Percentiles rank a stretch among this genome's conserved stretches.
Evolutionary conservation across 1,140 invertebrate species (phyloP).

Genomic region (Eubasilissa regina): DNA sequence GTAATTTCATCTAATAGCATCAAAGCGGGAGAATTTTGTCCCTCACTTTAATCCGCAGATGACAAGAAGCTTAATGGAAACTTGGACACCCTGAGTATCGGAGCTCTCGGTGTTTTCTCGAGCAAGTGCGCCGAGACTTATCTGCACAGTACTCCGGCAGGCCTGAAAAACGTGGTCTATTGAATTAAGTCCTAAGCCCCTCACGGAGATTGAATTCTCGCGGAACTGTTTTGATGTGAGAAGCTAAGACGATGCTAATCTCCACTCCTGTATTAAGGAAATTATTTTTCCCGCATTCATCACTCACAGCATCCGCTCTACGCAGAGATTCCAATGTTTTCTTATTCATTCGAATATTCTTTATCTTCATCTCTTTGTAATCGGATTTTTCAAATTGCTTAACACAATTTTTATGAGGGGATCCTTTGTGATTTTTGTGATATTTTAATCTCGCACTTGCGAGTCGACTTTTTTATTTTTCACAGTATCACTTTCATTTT

Average conservation of each 20-base stretch:
- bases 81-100: constrained; percentile 48
- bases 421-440: too few species aligned
- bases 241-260: constrained; percentile 52
- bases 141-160: constrained; percentile 2
- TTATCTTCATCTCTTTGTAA: too few species aligned
- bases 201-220: constrained; percentile 58
- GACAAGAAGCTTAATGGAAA: constrained; percentile 59
- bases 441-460: too few species aligned
- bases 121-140: constrained; percentile 11
- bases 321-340: background rate
- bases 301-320: constrained; percentile 5
- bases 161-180: constrained; percentile 57
- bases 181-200: constrained; percentile 58
- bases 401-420: too few species aligned
- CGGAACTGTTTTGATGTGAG: constrained; percentile 57
- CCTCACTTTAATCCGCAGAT: constrained; percentile 57
- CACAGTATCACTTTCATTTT: too few species aligned
- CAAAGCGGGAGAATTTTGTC: constrained; percentile 16
- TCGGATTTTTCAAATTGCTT: too few species aligned
- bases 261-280: constrained; percentile 46
- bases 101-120: constrained; percentile 32
- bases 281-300: constrained; percentile 51
- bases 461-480: too few species aligned
- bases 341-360: background rate
- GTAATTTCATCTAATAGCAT: too few species aligned